Conservation (phyloP, 92 coral and sea anemone species). For the Plumapathes pennacea region DNA sequence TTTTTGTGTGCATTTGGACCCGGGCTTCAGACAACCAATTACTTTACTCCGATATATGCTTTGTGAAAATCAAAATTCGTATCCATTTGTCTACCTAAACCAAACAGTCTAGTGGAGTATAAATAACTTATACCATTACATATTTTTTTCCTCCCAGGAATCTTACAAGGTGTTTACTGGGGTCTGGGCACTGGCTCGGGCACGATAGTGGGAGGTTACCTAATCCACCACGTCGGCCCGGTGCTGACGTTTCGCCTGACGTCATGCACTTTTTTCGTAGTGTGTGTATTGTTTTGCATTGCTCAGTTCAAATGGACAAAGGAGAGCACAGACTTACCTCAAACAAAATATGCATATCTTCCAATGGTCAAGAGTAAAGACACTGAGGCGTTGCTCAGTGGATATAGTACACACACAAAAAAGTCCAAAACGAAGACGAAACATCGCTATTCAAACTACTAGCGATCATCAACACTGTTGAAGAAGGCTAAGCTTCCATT, state of each 20-base stretch:
- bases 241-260: conserved; percentile 82
- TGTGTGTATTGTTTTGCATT: conserved; percentile 70
- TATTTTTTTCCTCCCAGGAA: conserved; percentile 36
- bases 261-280: conserved; percentile 67
- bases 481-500: background rate
- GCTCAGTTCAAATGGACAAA: conserved; percentile 88
- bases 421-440: too few relatives aligned
- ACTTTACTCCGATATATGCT: too few relatives aligned
- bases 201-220: conserved; percentile 84
- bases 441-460: too few relatives aligned
- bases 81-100: too few relatives aligned
- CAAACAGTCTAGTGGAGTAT: too few relatives aligned
- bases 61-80: too few relatives aligned
- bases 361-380: conserved; percentile 87
- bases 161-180: conserved; percentile 98
- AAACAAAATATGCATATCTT: conserved; percentile 70
- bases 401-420: conserved; percentile 40
- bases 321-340: conserved; percentile 44
- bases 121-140: background rate
- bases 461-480: background rate
- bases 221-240: conserved; percentile 90
- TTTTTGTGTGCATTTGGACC: too few relatives aligned
- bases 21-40: too few relatives aligned
- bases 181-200: conserved; percentile 97
- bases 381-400: conserved; percentile 76